These are phyloP conservation scores for Actinemys pallida DNA, from an alignment of 2,113 vertebrate genomes.

Conservation along the genomic window DNA sequence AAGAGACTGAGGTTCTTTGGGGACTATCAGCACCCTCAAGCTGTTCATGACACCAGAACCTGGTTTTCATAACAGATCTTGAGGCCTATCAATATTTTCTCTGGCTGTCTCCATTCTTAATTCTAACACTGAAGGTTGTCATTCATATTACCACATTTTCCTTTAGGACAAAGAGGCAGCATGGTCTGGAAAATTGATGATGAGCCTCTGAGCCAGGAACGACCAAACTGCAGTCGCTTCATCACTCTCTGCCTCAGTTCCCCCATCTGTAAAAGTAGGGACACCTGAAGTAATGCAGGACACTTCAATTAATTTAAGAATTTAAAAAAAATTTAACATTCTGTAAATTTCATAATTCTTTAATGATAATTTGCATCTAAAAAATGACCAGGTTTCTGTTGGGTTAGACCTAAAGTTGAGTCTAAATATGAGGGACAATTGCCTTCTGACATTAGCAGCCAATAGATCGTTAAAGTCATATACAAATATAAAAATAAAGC, in stretches of 20 bases:
- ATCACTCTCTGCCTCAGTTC: not conserved
- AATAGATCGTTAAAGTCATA: not conserved
- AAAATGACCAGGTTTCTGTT: not conserved
- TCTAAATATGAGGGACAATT: not conserved
- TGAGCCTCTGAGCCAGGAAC: not conserved
- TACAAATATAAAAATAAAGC: not conserved
- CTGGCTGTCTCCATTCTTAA: rapidly evolving
- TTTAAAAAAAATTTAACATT: not conserved
- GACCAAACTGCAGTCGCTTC: not conserved
- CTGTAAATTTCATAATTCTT: not conserved
- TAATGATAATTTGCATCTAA: not conserved
- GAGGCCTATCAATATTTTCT: rapidly evolving
- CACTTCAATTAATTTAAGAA: not conserved
- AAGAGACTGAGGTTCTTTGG: not conserved
- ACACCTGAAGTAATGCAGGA: not conserved
- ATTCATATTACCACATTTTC: not conserved
- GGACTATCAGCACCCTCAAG: rapidly evolving
- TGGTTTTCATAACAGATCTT: rapidly evolving
- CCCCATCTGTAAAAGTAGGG: not conserved
- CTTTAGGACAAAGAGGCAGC: not conserved
- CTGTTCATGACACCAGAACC: rapidly evolving
- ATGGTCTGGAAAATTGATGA: rapidly evolving
- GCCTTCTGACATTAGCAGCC: not conserved
- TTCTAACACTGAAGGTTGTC: not conserved
- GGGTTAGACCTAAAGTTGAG: not conserved